Percentiles rank a stretch among this genome's conserved stretches.
Evolutionary conservation across 1,140 invertebrate genomes (phyloP).

Genomic region (Ceratina australensis): DNA sequence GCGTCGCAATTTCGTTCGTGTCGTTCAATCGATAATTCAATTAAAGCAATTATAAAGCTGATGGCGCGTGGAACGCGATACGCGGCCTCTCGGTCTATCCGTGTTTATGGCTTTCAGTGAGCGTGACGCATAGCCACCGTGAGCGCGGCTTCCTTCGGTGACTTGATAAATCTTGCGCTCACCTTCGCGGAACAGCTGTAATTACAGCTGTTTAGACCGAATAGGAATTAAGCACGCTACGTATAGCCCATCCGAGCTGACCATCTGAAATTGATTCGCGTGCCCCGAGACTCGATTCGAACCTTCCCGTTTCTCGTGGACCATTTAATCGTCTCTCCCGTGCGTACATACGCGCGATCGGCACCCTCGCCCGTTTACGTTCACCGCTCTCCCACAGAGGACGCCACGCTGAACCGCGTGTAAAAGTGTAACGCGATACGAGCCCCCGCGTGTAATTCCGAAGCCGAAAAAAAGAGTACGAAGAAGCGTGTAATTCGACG

Average conservation of each 20-base stretch:
- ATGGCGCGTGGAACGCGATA: neutral
- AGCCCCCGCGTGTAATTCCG: slow-evolving; percentile 22
- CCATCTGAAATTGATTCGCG: slow-evolving; percentile 6
- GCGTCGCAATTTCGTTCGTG: too few relatives aligned
- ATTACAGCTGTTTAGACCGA: slow-evolving; percentile 22
- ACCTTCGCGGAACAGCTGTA: neutral
- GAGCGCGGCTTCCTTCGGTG: slow-evolving; percentile 1
- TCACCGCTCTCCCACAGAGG: neutral
- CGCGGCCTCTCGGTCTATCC: neutral
- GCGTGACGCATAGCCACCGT: neutral
- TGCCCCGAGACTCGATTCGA: neutral
- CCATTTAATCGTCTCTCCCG: neutral
- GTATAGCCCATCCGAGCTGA: too few relatives aligned
- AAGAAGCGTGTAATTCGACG: slow-evolving; percentile 1
- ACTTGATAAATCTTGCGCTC: slow-evolving; percentile 16
- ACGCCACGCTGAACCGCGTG: too few relatives aligned
- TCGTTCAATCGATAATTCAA: neutral
- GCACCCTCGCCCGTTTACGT: neutral
- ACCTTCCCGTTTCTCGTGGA: neutral
- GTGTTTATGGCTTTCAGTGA: slow-evolving; percentile 16
- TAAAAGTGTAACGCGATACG: too few relatives aligned
- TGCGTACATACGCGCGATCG: too few relatives aligned
- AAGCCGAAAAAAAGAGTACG: slow-evolving; percentile 5
- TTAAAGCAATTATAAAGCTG: neutral
- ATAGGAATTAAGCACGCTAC: slow-evolving; percentile 16